A percentile compares a stretch with the other conserved stretches of the same genome.
Conservation (phyloP, 2,797 vertebrate species). For the Alca torda region DNA sequence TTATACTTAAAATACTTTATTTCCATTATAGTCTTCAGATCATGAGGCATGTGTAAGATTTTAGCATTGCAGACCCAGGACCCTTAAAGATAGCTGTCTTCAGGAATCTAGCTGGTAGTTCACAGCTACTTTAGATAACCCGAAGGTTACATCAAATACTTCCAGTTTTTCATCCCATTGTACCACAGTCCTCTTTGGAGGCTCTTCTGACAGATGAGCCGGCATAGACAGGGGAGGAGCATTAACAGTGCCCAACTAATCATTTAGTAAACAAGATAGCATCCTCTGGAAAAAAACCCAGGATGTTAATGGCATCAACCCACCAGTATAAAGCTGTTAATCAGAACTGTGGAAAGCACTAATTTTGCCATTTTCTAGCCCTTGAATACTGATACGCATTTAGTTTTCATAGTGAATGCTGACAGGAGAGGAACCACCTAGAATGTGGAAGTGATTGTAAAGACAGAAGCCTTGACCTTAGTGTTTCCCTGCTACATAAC, state of each 20-base stretch:
- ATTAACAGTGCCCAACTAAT: neutral
- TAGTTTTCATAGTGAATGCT: neutral
- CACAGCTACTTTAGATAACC: neutral
- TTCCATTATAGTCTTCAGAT: neutral
- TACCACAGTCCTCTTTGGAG: neutral
- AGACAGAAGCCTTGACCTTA: neutral
- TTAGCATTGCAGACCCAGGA: neutral
- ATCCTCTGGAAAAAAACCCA: neutral
- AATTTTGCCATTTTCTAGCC: neutral
- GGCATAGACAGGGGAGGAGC: neutral
- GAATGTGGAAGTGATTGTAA: neutral
- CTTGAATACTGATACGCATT: neutral
- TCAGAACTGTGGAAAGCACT: neutral
- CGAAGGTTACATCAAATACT: neutral
- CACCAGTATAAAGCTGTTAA: neutral
- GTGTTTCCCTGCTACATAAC: neutral
- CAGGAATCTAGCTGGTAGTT: neutral
- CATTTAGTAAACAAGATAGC: neutral
- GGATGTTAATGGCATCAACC: neutral
- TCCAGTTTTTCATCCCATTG: neutral
- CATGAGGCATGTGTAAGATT: neutral
- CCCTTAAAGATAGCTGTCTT: neutral
- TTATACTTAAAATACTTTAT: conserved; percentile 37
- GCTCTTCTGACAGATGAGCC: neutral
- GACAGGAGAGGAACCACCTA: neutral